Conservation (phyloP, 2,113 vertebrate species). For the Ptilonorhynchus violaceus region DNA sequence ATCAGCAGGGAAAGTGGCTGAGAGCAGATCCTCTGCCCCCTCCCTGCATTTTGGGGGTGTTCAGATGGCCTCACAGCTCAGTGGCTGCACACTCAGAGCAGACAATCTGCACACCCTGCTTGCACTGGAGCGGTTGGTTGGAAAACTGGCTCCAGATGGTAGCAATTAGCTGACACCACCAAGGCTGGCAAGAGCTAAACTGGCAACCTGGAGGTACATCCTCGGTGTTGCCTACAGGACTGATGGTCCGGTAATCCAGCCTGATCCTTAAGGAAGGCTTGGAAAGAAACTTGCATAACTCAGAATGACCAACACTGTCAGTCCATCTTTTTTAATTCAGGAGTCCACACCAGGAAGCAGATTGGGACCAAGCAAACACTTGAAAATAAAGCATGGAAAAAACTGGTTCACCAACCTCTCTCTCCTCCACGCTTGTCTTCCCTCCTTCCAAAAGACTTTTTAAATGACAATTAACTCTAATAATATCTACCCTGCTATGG, state of each 20-base stretch:
- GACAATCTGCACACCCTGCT: not conserved
- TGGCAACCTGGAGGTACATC: not conserved
- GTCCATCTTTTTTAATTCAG: not conserved
- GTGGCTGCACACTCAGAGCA: not conserved
- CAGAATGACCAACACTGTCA: not conserved
- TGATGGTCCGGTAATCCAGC: not conserved
- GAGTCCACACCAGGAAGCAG: not conserved
- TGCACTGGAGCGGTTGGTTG: not conserved
- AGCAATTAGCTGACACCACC: slow-evolving; percentile 19
- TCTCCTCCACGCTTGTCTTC: not conserved
- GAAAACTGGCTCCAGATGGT: slow-evolving; percentile 41
- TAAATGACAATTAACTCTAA: not conserved
- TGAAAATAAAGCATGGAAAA: not conserved
- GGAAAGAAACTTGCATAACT: not conserved
- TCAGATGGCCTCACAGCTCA: not conserved
- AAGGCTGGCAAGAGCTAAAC: slow-evolving; percentile 5
- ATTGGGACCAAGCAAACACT: not conserved
- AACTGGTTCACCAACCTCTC: not conserved
- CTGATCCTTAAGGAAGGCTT: not conserved
- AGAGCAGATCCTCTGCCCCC: not conserved
- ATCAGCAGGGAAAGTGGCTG: not conserved
- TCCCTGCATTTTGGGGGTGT: not conserved
- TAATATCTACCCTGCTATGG: not conserved
- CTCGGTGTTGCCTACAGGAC: not conserved
- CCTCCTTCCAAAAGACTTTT: not conserved